A percentile compares a stretch with the other conserved stretches of the same genome.
Conservation (phyloP, 2,113 vertebrate genomes). For the Chloroceryle aenea region DNA sequence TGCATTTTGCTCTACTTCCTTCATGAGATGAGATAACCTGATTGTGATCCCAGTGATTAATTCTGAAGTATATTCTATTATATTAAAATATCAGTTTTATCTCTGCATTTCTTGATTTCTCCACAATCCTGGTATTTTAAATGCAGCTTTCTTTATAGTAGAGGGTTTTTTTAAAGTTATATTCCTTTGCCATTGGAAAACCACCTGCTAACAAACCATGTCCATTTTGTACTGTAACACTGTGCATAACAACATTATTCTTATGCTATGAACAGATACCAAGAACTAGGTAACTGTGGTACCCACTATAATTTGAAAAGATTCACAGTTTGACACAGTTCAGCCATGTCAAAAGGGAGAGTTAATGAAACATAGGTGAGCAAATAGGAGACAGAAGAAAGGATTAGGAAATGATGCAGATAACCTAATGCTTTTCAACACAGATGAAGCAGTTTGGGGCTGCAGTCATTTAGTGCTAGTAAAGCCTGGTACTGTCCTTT, state of each 20-base stretch:
- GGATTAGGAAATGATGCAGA: neutral
- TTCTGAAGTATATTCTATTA: neutral
- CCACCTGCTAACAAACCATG: neutral
- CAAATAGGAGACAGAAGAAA: neutral
- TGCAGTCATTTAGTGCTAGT: neutral
- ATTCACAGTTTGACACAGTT: neutral
- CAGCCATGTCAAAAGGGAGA: neutral
- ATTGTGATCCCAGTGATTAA: neutral
- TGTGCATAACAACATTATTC: neutral
- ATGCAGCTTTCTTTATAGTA: neutral
- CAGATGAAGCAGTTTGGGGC: neutral
- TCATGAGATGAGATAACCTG: neutral
- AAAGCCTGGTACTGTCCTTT: neutral
- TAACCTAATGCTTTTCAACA: neutral
- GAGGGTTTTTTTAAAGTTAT: neutral
- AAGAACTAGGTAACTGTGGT: neutral
- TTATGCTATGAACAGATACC: neutral
- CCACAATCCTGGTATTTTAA: neutral
- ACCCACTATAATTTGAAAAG: neutral
- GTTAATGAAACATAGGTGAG: neutral
- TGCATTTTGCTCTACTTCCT: neutral
- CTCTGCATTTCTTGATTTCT: neutral
- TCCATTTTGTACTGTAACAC: neutral
- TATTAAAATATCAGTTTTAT: neutral
- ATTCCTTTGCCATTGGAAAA: neutral